phyloP scores from a whole-genome alignment of 2,797 vertebrate species.

The Acrossocheilus fasciatus region DNA sequence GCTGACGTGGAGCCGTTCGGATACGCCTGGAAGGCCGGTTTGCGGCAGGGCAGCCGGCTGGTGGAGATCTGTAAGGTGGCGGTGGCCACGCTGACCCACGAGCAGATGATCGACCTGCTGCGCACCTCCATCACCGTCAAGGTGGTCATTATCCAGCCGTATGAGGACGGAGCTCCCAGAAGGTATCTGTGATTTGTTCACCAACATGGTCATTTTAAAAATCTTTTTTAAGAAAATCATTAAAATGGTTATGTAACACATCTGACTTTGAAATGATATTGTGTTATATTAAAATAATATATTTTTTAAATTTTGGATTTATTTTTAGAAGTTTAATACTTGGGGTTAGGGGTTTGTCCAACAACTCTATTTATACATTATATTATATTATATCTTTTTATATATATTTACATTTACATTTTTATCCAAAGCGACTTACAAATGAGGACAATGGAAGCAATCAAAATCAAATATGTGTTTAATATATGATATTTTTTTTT shows the following conservation, averaged over 20 bases:
- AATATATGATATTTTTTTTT: background rate
- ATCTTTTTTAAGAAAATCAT: too few species aligned
- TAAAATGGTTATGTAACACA: background rate
- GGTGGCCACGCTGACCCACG: constrained; percentile 93
- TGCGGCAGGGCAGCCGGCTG: constrained; percentile 95
- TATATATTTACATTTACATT: too few species aligned
- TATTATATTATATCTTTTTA: background rate
- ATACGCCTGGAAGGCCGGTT: constrained; percentile 95
- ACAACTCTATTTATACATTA: background rate
- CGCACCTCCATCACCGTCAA: constrained; percentile 93
- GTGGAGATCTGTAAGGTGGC: constrained; percentile 98
- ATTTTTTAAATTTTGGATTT: background rate
- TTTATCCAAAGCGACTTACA: too few species aligned
- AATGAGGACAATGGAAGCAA: too few species aligned
- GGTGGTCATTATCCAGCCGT: constrained; percentile 95
- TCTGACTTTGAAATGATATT: background rate
- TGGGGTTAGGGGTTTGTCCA: background rate
- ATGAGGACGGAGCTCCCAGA: constrained; percentile 91
- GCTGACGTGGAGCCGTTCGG: constrained; percentile 97
- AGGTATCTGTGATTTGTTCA: constrained; percentile 77
- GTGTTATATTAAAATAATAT: background rate
- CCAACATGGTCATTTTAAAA: too few species aligned
- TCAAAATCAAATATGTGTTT: background rate
- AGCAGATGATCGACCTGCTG: constrained; percentile 98
- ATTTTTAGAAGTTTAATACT: too few species aligned